A percentile compares a stretch with the other conserved stretches of the same genome.
phyloP scores from a whole-genome alignment of 2,113 vertebrate genomes.

The Isichthys henryi region DNA sequence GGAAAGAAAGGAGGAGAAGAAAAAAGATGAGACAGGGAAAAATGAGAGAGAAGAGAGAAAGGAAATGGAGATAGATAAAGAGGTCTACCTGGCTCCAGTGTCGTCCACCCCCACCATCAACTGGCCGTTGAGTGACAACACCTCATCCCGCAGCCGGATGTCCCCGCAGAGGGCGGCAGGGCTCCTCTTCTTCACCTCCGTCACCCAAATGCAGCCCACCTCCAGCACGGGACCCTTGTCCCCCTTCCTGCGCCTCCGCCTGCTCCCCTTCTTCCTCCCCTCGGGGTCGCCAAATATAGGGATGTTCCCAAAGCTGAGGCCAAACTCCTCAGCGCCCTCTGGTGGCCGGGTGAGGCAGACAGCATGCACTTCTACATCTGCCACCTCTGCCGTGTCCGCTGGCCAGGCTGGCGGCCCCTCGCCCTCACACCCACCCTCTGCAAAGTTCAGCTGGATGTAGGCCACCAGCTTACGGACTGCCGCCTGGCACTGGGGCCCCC shows the following conservation, averaged over 20 bases:
- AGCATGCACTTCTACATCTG: constrained; percentile 74
- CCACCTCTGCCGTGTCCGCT: constrained; percentile 30
- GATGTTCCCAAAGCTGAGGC: constrained; percentile 90
- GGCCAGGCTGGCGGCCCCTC: constrained; percentile 26
- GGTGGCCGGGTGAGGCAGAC: constrained; percentile 70
- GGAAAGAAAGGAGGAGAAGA: not conserved
- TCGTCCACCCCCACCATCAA: constrained; percentile 94
- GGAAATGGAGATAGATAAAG: not conserved
- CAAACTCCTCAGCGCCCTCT: constrained; percentile 64
- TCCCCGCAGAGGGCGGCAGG: constrained; percentile 72
- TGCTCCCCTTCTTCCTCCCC: constrained; percentile 71
- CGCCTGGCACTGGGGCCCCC: constrained; percentile 65
- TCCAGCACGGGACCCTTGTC: constrained; percentile 77
- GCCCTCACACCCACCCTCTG: constrained; percentile 52
- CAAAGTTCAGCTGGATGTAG: constrained; percentile 88
- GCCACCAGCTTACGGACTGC: constrained; percentile 83
- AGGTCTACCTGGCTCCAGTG: constrained; percentile 79
- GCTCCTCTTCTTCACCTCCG: constrained; percentile 84
- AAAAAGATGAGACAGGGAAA: not conserved
- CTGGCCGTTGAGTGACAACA: constrained; percentile 90
- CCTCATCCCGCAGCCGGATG: constrained; percentile 81
- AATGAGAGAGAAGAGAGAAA: not conserved
- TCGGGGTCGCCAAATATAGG: constrained; percentile 87
- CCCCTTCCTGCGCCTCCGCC: constrained; percentile 65
- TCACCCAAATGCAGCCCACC: constrained; percentile 93